Conservation (phyloP, 2,797 vertebrate genomes). For the Myotis planiceps region DNA sequence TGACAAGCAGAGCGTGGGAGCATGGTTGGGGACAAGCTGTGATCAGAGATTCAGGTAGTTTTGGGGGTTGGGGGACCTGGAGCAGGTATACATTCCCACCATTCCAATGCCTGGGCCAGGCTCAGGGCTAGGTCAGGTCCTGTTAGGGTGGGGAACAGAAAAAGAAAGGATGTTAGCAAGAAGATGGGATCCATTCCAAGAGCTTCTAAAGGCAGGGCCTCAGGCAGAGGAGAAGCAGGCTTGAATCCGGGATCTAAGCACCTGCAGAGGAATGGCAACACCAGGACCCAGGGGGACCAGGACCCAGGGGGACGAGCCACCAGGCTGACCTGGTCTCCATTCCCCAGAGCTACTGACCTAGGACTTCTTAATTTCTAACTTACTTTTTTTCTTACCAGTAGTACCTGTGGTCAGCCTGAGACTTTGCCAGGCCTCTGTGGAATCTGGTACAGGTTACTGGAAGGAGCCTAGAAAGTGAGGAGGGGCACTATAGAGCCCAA, state of each 20-base stretch:
- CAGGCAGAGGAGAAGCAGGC: background rate
- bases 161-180: background rate
- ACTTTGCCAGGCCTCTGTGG: background rate
- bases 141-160: background rate
- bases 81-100: background rate
- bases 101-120: background rate
- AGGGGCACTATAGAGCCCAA: background rate
- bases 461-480: background rate
- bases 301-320: background rate
- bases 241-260: background rate
- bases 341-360: background rate
- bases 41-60: background rate
- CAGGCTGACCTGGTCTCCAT: background rate
- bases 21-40: background rate
- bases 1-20: background rate
- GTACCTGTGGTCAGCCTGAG: background rate
- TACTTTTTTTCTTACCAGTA: background rate
- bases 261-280: background rate
- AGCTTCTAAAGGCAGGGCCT: background rate
- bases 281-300: no score
- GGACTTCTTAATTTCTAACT: background rate
- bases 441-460: background rate
- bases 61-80: background rate
- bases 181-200: background rate
- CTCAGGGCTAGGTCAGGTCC: background rate